Base-by-base conservation (phyloP, 2,888 invertebrate genomes). In the Dryococelus australis region DNA sequence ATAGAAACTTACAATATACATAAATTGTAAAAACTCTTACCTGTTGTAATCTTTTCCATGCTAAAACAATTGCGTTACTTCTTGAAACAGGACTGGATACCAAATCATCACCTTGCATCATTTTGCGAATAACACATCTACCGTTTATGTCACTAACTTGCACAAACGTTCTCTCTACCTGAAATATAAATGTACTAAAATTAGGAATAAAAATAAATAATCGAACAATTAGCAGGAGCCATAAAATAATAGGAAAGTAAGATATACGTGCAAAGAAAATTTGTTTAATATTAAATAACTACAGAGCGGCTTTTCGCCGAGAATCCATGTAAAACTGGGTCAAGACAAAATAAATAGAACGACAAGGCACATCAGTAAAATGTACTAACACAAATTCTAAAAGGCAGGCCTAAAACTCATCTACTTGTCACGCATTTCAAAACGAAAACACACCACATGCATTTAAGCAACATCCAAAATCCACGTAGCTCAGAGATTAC, bases 21-120 rank as follows among this genome's bases (percentile, higher is more conserved):
- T n/a, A n/a, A n/a, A n/a, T n/a, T n/a, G n/a, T n/a, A n/a, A 13
- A 35, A 9, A 83, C 16, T 28, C 83, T n/a, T 92, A 95, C 96
- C 95, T 96, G 96, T 90, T 95, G 95, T 92, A 95, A 92, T 92
- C 95, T 94, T 86, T 94, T 94, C 94, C 95, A 94, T 89, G 94
- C 94, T 93, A 96, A 96, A 89, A 95, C 94, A 91, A 96, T 92
- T 90, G 95, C 93, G 92, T 95, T 94, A 93, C 94, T 94, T 92
- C 94, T 94, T 90, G 92, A 92, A 90, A 92, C 94, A 90, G 92
- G 92, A 90, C 92, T 92, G 91, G 95, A 93, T 91, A 94, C 92
- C 92, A 95, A 93, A 94, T 96, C 96, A 92, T 95, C 95, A 93
- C 95, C 95, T 94, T 96, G 95, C 94, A 94, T 95, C 94, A 94